Conservation (phyloP, 2,888 invertebrate species). For the Ormyrus nitidulus region DNA sequence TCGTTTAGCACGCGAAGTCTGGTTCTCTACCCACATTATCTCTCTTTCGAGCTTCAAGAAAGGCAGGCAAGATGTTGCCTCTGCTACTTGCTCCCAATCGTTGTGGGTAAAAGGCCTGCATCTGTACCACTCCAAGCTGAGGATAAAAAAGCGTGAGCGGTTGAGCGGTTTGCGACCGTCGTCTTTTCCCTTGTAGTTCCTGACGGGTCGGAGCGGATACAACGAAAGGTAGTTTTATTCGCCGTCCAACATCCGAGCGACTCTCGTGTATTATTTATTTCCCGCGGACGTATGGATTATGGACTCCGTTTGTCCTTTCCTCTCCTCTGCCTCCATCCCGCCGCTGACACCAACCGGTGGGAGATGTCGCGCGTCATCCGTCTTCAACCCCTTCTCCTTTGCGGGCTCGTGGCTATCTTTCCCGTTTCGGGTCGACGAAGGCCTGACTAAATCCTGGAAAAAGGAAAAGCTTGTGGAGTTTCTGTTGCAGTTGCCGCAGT, state of each 20-base stretch:
- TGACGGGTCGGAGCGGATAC: constrained; percentile 44
- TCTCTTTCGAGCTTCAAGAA: background rate
- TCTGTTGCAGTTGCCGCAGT: constrained; percentile 14
- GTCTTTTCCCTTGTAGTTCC: constrained; percentile 57
- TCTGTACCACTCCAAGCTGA: background rate
- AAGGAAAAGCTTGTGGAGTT: constrained; percentile 1
- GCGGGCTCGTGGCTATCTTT: background rate
- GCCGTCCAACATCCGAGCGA: constrained; percentile 61
- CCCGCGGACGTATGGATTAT: constrained; percentile 71
- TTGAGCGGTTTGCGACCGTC: constrained; percentile 16
- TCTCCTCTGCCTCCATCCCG: constrained; percentile 24
- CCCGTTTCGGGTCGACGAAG: background rate
- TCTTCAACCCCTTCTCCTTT: constrained; percentile 13
- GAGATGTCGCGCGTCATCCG: constrained; percentile 16
- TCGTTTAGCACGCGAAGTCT: constrained; percentile 31
- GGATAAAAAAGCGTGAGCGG: constrained; percentile 39
- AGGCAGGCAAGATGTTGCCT: background rate
- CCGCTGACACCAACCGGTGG: constrained; percentile 13
- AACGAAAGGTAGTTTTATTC: constrained; percentile 61
- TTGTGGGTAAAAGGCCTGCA: background rate
- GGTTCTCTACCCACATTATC: background rate
- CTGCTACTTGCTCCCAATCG: constrained; percentile 10
- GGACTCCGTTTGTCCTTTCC: constrained; percentile 59
- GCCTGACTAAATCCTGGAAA: constrained; percentile 33
- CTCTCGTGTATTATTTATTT: constrained; percentile 73